Evolutionary conservation across 2,113 vertebrate genomes (phyloP), one percentile per base, ranked within the genome.

Genomic region (Percina caprodes): DNA sequence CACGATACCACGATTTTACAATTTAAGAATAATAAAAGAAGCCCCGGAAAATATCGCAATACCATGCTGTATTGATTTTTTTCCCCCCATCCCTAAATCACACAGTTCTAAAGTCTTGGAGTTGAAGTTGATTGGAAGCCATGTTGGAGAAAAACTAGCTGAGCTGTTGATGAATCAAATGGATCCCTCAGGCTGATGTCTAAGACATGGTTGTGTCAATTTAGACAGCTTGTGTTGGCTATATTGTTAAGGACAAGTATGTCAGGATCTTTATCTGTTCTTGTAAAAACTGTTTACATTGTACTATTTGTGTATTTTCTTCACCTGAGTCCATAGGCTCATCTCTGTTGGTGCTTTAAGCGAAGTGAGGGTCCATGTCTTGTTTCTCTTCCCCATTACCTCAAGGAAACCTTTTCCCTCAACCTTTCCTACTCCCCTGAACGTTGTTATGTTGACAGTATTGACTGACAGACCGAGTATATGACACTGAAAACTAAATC

Each of bases 381-480:
- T 65, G 76, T 73, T 71, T 60, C 54, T 42, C 65, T 49, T 26
- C 13, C 16, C 15, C 33, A 13, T 21, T 78, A 46, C n/a, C 68
- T 74, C 63, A 66, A 79, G 59, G 70, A 69, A 77, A 63, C 35
- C 14, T 62, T 48, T 69, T 46, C 21, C 70, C 5, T 58, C 30
- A 68, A 54, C 54, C 35, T 82, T 61, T 70, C 5, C 26, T 15
- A 26, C 63, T 61, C 62, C 55, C 30, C 48, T 48, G 63, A 33
- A 14, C 45, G 3, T 70, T 33, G 54, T 63, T 65, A 24, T 74
- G 54, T 74, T 51, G 52, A 61, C 72, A 74, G 1, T 4, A 35
- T 39, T 62, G 81, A 79, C 67, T 55, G 74, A 78, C 69, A 33
- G 80, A 71, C 45, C 51, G 67, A 70, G 68, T 80, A 66, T 35